Base-by-base conservation (phyloP, 1,140 invertebrate species). In the Ceratosolen solmsi region DNA sequence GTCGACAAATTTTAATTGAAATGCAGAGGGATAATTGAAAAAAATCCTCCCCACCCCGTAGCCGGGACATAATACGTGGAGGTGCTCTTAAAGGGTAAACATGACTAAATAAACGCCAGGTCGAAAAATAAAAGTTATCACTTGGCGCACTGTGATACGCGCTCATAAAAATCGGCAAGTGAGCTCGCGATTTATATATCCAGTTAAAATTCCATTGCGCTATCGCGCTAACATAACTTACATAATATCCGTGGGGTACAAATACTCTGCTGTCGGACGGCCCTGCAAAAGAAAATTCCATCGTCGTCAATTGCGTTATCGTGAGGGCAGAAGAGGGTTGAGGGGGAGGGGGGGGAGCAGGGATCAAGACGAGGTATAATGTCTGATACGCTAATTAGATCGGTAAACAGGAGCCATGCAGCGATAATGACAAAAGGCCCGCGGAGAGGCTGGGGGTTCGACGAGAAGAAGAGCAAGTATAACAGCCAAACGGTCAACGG, bases 91-190 rank as follows among this genome's bases (percentile, higher is more conserved):
- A 63, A 63, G 25, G 27, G 7, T 63, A 33, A 33, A 63, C 3
- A 33, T 22, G 22, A 20, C 51, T 13, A n/a, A 74, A 36, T 56
- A 51, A 73, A 49, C 1, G 46, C 25, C 49, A 73, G n/a, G 30
- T n/a, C n/a, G n/a, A n/a, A 75, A 75, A 75, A 58, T 41, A 75
- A 74, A 56, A 60, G 73, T 75, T 25, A 58, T 58, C 54, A 75
- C 9, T 41, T 0, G 54, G 17, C 30, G 27, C 20, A 8, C 17
- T 1, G 46, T 0, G 46, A 33, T 56, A 51, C 25, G 27, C 54
- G 54, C 30, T 75, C 33, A 22, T 75, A 75, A 75, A 74, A 58
- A 75, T 41, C 20, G 56, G 22, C 5, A 65, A 68, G 5, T 15
- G 63, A 38, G 13, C 33, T 20, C 33, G 36, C 22, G 56, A 75